Conservation (phyloP, 2,888 invertebrate genomes). For the Omphaloscelis lunosa region DNA sequence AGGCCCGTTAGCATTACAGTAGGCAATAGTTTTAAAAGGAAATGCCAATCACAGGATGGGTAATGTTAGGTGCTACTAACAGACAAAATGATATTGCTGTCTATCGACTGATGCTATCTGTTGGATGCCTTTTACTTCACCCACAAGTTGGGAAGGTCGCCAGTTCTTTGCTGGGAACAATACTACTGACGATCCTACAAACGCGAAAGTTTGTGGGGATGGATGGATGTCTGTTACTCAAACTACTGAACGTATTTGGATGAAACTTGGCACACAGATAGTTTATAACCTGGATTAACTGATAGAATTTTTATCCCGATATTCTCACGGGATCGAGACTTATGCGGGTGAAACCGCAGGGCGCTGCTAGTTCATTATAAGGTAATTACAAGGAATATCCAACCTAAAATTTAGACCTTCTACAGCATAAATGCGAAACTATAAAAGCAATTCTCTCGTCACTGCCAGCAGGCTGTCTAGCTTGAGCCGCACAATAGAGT, state of each 20-base stretch:
- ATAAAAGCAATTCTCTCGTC: not conserved
- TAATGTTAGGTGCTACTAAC: not conserved
- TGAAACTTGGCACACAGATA: no score
- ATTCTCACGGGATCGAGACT: no score
- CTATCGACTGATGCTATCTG: not conserved
- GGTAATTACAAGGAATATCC: not conserved
- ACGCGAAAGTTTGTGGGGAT: no score
- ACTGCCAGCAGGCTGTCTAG: not conserved
- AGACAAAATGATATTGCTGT: not conserved
- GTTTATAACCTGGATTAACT: no score
- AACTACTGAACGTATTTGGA: no score
- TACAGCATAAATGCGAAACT: not conserved
- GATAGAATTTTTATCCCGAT: no score
- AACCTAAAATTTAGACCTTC: not conserved
- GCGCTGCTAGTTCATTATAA: not conserved
- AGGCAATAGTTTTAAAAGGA: conserved; percentile 22
- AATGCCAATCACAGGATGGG: conserved; percentile 21
- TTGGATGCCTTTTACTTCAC: not conserved
- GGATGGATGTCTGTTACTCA: no score
- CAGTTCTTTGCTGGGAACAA: not conserved
- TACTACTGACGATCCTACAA: not conserved
- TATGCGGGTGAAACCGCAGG: no score
- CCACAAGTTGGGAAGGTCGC: not conserved
- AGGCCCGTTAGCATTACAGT: conserved; percentile 35
- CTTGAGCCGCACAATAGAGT: not conserved